Evolutionary conservation across 2,797 vertebrate genomes (phyloP).

Genomic region (Eutrigla gurnardus): DNA sequence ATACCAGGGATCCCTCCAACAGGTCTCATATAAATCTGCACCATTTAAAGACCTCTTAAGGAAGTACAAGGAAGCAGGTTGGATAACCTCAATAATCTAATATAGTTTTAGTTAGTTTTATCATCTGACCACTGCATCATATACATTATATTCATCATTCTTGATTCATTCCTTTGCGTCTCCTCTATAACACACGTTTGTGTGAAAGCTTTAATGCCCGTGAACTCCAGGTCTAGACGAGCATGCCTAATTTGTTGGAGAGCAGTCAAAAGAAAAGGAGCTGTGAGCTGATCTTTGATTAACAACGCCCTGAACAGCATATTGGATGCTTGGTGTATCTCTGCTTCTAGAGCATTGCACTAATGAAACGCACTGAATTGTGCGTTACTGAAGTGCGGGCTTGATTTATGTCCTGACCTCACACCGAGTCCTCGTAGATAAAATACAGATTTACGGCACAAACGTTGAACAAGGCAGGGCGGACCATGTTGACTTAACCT

Average conservation of each 20-base stretch:
- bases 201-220: slow-evolving; percentile 31
- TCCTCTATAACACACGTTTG: slow-evolving; percentile 1
- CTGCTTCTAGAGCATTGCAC: slow-evolving; percentile 1
- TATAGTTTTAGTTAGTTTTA: not conserved
- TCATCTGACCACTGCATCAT: not conserved
- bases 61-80: not conserved
- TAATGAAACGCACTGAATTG: slow-evolving; percentile 39
- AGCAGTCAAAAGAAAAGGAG: slow-evolving; percentile 38
- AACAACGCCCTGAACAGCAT: slow-evolving; percentile 25
- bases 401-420: slow-evolving; percentile 46
- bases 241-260: slow-evolving; percentile 45
- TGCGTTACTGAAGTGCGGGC: slow-evolving; percentile 12
- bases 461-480: slow-evolving; percentile 8
- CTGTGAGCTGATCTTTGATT: slow-evolving; percentile 50
- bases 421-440: slow-evolving; percentile 10
- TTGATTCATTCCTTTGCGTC: not conserved
- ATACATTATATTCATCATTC: slow-evolving; percentile 4
- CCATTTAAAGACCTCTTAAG: not conserved
- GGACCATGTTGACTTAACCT: slow-evolving; percentile 21
- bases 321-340: slow-evolving; percentile 25
- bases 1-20: too few species aligned
- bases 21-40: not conserved
- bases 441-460: slow-evolving; percentile 36
- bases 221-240: slow-evolving; percentile 28
- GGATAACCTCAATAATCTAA: not conserved